Evolutionary conservation across 2,113 vertebrate genomes (phyloP).

Genomic region (Carassius gibelio): DNA sequence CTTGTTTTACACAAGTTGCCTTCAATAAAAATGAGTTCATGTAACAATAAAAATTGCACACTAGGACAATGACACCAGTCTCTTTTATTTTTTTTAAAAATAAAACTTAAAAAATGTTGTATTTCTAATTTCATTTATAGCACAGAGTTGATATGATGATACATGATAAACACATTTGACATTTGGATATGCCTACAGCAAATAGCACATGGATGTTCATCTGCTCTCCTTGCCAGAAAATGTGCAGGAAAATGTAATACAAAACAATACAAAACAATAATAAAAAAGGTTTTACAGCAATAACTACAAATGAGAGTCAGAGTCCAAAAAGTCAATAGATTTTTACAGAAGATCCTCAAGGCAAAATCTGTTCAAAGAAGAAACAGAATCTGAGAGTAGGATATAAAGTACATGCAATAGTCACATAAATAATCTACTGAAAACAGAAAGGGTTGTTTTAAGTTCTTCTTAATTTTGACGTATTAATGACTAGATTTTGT

Average conservation of each 20-base stretch:
- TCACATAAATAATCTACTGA: not conserved
- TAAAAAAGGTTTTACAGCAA: not conserved
- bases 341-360: not conserved
- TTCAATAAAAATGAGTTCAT: no score
- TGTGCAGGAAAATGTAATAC: not conserved
- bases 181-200: not conserved
- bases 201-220: constrained; percentile 2
- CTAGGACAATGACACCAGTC: not conserved
- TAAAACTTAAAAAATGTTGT: constrained; percentile 17
- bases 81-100: not conserved
- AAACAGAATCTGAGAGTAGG: not conserved
- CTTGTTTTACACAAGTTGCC: no score
- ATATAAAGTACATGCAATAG: no score
- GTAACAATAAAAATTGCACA: not conserved
- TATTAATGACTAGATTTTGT: not conserved
- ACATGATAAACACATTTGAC: not conserved
- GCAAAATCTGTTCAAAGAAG: not conserved
- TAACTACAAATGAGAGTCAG: not conserved
- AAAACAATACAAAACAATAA: not conserved
- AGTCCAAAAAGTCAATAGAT: not conserved
- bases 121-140: not conserved
- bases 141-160: not conserved
- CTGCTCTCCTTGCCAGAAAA: not conserved
- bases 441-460: no score
- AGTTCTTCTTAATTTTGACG: no score